phyloP scores from a whole-genome alignment of 1,140 invertebrate genomes.

The Trichonephila clavipes region DNA sequence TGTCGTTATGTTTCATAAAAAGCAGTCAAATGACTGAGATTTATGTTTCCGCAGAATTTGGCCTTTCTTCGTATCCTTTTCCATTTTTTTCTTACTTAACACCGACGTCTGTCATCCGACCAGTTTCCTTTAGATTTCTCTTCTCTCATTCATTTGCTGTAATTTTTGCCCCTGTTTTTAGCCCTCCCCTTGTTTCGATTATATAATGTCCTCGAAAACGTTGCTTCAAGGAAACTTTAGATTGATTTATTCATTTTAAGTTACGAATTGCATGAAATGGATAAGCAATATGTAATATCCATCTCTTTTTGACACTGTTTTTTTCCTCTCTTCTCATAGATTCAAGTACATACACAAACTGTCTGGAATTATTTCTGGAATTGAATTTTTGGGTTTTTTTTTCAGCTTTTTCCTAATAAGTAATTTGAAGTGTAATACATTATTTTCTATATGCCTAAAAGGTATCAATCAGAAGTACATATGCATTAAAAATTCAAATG shows the following conservation, averaged over 20 bases:
- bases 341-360: too few relatives aligned
- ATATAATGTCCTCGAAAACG: not conserved
- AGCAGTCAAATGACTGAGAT: slow-evolving; percentile 13
- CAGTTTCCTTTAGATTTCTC: not conserved
- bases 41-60: slow-evolving; percentile 56
- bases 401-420: too few relatives aligned
- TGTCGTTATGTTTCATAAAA: slow-evolving; percentile 63
- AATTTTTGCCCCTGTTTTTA: not conserved
- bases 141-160: not conserved
- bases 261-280: too few relatives aligned
- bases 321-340: too few relatives aligned
- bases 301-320: too few relatives aligned
- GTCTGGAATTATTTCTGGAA: too few relatives aligned
- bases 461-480: too few relatives aligned
- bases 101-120: not conserved
- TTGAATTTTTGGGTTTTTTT: too few relatives aligned
- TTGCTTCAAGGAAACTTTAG: not conserved
- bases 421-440: too few relatives aligned
- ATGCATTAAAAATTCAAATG: too few relatives aligned
- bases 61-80: slow-evolving; percentile 42
- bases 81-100: not conserved
- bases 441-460: too few relatives aligned
- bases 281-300: too few relatives aligned
- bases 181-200: not conserved
- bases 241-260: not conserved